Evolutionary conservation across 1,140 invertebrate species (phyloP).

Genomic region (Drosophila elegans): DNA sequence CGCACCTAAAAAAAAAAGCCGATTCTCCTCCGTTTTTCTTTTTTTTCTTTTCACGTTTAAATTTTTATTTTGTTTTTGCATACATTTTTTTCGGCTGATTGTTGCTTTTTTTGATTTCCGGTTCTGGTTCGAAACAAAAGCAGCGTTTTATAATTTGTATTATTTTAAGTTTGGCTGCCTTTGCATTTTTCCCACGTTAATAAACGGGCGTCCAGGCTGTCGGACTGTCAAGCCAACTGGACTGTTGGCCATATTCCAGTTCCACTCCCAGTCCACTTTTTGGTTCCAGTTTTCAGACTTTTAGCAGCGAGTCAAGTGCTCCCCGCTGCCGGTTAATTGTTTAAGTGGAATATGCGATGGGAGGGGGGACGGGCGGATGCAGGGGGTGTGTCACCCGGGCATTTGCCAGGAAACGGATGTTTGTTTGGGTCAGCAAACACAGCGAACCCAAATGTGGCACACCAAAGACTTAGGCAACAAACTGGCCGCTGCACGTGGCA

Average conservation of each 20-base stretch:
- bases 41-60: conserved; percentile 44
- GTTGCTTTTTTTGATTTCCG: conserved; percentile 56
- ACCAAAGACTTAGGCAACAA: conserved; percentile 14
- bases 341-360: conserved; percentile 68
- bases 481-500: conserved; percentile 57
- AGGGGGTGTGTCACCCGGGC: conserved; percentile 37
- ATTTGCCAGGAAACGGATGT: conserved; percentile 78
- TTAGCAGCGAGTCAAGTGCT: conserved; percentile 44
- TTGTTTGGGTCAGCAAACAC: conserved; percentile 68
- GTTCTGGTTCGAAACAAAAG: conserved; percentile 53
- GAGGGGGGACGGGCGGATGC: conserved; percentile 2
- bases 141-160: conserved; percentile 35
- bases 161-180: conserved; percentile 37
- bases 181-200: conserved; percentile 77
- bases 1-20: conserved; percentile 31
- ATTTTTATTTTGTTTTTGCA: conserved; percentile 51
- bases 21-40: neutral
- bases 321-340: conserved; percentile 58
- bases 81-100: conserved; percentile 42
- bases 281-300: conserved; percentile 18
- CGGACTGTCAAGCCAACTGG: conserved; percentile 18
- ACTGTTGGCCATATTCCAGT: conserved; percentile 21
- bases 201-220: conserved; percentile 48
- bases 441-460: conserved; percentile 21
- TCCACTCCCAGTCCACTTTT: conserved; percentile 18